Base-by-base conservation (phyloP, 2,797 vertebrate genomes). In the Danio jaintianensis region DNA sequence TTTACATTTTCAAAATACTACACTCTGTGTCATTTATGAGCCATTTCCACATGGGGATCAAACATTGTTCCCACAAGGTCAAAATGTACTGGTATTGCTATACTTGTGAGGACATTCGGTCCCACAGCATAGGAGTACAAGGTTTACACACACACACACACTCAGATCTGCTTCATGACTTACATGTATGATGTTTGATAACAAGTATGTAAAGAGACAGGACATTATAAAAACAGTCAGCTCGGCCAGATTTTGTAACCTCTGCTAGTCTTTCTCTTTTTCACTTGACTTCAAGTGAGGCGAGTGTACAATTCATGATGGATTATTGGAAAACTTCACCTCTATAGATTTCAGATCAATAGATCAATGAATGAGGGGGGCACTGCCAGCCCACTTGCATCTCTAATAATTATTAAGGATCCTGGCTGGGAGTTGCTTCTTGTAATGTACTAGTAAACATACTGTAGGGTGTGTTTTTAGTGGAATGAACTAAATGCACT, bases 311-410 rank as follows among this genome's bases (percentile, higher is more conserved):
- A 86, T 83, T 73, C 66, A 80, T 77, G 68, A 82, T 62, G 66
- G 68, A 80, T 84, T 63, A 86, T 83, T 59, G 78, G 79, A 73
- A 79, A 78, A 79, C 86, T 86, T 86, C 77, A 82, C 80, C 81
- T 86, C 84, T 82, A 85, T 73, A 59, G 85, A 83, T 82, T 88
- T 87, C 82, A 84, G 79, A 81, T 87, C 86, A 86, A 86, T 87
- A 81, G 64, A 83, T 88, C 84, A 83, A 88, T 81, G 74, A 16
- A 36, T 63, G 56, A 29, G 74, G 79, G 78, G 75, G 83, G 83
- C 86, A 89, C 88, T 85, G 87, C 79, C 83, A 84, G 84, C 85
- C 69, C 75, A 71, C 80, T 71, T 75, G 77, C 79, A 84, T 84
- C 80, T 85, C 82, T 82, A 84, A 85, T 78, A 59, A 55, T 71